Conservation (phyloP, 1,140 invertebrate species). For the Trachymyrmex septentrionalis region DNA sequence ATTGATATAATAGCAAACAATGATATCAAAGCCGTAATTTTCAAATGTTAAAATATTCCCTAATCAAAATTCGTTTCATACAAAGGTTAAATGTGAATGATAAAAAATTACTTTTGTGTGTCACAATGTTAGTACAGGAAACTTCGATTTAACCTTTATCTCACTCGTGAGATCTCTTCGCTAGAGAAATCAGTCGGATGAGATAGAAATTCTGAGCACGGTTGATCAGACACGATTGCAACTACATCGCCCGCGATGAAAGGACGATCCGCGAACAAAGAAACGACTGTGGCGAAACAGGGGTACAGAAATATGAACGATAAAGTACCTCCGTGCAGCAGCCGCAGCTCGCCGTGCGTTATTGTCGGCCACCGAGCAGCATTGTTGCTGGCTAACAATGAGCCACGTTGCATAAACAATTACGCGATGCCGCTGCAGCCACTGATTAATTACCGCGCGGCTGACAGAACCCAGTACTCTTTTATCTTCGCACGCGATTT, state of each 20-base stretch:
- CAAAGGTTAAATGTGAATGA: neutral
- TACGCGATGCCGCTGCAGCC: constrained; percentile 36
- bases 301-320: constrained; percentile 58
- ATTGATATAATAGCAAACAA: neutral
- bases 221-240: constrained; percentile 37
- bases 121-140: neutral
- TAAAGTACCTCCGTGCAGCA: constrained; percentile 57
- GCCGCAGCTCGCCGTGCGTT: constrained; percentile 47
- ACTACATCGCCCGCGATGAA: neutral
- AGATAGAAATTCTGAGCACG: constrained; percentile 12
- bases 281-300: constrained; percentile 43
- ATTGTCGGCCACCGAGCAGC: constrained; percentile 52
- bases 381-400: constrained; percentile 67
- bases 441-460: constrained; percentile 64
- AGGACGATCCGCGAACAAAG: constrained; percentile 41
- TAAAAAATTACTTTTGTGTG: constrained; percentile 1
- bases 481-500: constrained; percentile 57
- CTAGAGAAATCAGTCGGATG: constrained; percentile 3
- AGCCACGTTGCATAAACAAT: constrained; percentile 61
- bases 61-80: neutral
- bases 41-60: neutral
- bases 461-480: constrained; percentile 40
- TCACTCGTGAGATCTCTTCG: neutral
- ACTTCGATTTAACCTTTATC: constrained; percentile 23
- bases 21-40: constrained; percentile 5